Conservation (phyloP, 1,140 invertebrate genomes). For the Leptinotarsa texana region DNA sequence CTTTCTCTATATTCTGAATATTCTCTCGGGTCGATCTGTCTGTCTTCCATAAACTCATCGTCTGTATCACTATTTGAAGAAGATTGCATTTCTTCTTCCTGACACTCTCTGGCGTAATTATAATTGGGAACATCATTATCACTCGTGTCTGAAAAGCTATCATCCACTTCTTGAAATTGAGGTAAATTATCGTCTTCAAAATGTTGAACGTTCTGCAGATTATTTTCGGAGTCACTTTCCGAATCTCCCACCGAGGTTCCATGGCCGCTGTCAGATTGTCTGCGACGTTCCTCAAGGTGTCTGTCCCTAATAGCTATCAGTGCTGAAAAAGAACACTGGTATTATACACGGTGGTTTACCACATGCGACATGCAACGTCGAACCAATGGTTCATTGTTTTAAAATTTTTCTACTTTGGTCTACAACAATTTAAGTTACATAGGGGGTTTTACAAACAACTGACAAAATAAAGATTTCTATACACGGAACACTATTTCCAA, state of each 20-base stretch:
- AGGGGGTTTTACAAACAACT: too few species aligned
- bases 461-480: too few species aligned
- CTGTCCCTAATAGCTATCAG: constrained; percentile 42
- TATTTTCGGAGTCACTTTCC: constrained; percentile 45
- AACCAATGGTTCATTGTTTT: too few species aligned
- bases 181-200: not conserved
- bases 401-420: too few species aligned
- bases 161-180: not conserved
- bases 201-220: constrained; percentile 18
- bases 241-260: constrained; percentile 49
- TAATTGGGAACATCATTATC: constrained; percentile 25
- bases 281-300: constrained; percentile 25
- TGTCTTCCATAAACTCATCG: constrained; percentile 47
- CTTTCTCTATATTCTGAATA: constrained; percentile 44
- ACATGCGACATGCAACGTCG: too few species aligned
- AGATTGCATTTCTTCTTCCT: constrained; percentile 18
- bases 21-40: constrained; percentile 37
- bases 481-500: too few species aligned
- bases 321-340: constrained; percentile 24
- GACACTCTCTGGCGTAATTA: constrained; percentile 33
- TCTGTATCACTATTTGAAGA: constrained; percentile 27
- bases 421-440: too few species aligned
- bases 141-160: constrained; percentile 30
- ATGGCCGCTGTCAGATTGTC: constrained; percentile 46
- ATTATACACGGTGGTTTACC: too few species aligned